Base-by-base conservation (phyloP, 2,888 invertebrate genomes). In the Sericinus montela region DNA sequence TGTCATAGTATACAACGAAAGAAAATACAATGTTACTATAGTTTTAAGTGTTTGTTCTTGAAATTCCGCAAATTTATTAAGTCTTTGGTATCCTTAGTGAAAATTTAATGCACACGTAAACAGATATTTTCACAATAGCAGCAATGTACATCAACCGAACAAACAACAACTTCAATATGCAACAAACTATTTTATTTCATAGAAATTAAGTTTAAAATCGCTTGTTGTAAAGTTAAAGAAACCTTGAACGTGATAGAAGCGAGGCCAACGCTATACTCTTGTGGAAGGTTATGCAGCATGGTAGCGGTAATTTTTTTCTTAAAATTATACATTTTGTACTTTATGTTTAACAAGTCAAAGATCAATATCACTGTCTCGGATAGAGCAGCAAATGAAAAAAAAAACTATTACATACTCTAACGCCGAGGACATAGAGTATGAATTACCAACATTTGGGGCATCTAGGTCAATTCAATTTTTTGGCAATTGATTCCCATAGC, bases 191-290 rank as follows among this genome's bases (percentile, higher is more conserved):
- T 28, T 28, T 44, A 44, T 23, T 1, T 2, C n/a, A 6, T 35
- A 14, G 0, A 3, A 0, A 47, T 51, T 54, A 41, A 36, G 54
- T 44, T 9, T n/a, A 41, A 23, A 50, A 45, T 56, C 15, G 29
- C 15, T 43, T 45, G 15, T 29, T 23, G 38, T 34, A 10, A 6
- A 25, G 32, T 35, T 23, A 32, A 47, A 39, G 63, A 63, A 78
- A 80, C 85, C 85, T 84, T 86, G 85, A 83, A 76, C 80, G 75
- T 80, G 83, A 73, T 74, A 75, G 67, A 60, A 60, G 63, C 83
- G 75, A 85, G 85, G 85, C 65, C 81, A 68, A 43, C 48, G 45
- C 60, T 63, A 13, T 40, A 55, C 54, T 61, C 63, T 63, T 62
- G 63, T 68, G 66, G 82, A 81, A 84, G 82, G 82, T 79, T 76